Evolutionary conservation across 2,113 vertebrate genomes (phyloP), one percentile per base, ranked within the genome.

Genomic region (Gambusia affinis): DNA sequence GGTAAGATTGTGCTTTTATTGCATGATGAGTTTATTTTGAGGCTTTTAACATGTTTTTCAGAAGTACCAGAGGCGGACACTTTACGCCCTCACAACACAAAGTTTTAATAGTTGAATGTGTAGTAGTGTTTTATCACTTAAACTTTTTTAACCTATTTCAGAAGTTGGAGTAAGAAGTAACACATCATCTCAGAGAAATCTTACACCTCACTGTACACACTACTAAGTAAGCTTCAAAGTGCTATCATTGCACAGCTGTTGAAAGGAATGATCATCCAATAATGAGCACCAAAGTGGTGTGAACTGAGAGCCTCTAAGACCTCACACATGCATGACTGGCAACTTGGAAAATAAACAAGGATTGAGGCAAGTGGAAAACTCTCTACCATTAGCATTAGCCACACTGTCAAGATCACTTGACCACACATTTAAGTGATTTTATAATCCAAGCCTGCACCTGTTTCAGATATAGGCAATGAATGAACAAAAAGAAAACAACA

Each of bases 131-230:
- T 85, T 66, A 75, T 85, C 75, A 73, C 17, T 35, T 72, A 75
- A 66, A 79, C 73, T 67, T 87, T n/a, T 78, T 84, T 70, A 84
- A 78, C 76, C 22, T 27, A 33, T 69, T 84, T 85, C 80, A 80
- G 87, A 82, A 67, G 60, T 61, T 60, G 80, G 27, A 31, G 30
- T 68, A 62, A 74, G 65, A 78, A 72, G n/a, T 37, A 72, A 57
- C 80, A 73, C 70, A 15, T 42, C 66, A 60, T 61, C 78, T 73
- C 73, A 24, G 64, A 93, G 83, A 86, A 93, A 92, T 91, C 88
- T 89, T 66, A 80, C 91, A 73, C 87, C 68, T 70, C 61, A 51
- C 17, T 1, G 75, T 60, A 76, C 67, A 66, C 67, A 75, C 79
- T 35, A 60, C 77, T 76, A 67, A 85, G 28, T 54, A 60, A 31